Base-by-base conservation (phyloP, 1,140 invertebrate species). In the Stratiolaelaps scimitus region DNA sequence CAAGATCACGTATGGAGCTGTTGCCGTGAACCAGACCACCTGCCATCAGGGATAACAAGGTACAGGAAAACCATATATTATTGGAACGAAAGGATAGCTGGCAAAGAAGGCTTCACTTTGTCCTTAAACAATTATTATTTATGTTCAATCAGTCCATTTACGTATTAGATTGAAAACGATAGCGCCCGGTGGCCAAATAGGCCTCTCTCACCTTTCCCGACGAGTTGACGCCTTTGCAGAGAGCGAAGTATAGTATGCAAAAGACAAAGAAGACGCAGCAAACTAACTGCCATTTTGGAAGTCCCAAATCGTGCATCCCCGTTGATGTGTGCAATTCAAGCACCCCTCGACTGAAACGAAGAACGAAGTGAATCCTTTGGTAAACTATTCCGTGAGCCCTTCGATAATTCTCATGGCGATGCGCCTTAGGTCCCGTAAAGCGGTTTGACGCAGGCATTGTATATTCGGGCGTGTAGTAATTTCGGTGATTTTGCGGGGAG, bases 11-110 rank as follows among this genome's bases (percentile, higher is more conserved):
- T 87, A 88, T 0, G 85, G 85, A 77, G 86, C 82, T 0, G 85
- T 87, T 2, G 86, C 85, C 1, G 86, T 88, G 67, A 84, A 80
- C 84, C 85, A 88, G 10, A 88, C 85, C 28, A 88, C 85, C 77
- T 86, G 43, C 13, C 65, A 28, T 29, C 26, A 65, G 53, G n/a
- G 10, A 4, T 40, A 6, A 40, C 34, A 40, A 40, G 34, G 4
- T 40, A n/a, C n/a, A n/a, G n/a, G n/a, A n/a, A n/a, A n/a, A n/a
- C n/a, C n/a, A n/a, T n/a, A n/a, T n/a, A n/a, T n/a, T n/a, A n/a
- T n/a, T n/a, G n/a, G n/a, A n/a, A n/a, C n/a, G n/a, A n/a, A n/a
- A n/a, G n/a, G n/a, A n/a, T 46, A 45, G 10, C 10, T 46, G 64
- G n/a, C 40, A 29, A 26, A 10, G 20, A 28, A 7, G 15, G 40